A percentile compares a stretch with the other conserved stretches of the same genome.
Evolutionary conservation across 2,113 vertebrate species (phyloP).

Genomic region (Tychaedon coryphoeus): DNA sequence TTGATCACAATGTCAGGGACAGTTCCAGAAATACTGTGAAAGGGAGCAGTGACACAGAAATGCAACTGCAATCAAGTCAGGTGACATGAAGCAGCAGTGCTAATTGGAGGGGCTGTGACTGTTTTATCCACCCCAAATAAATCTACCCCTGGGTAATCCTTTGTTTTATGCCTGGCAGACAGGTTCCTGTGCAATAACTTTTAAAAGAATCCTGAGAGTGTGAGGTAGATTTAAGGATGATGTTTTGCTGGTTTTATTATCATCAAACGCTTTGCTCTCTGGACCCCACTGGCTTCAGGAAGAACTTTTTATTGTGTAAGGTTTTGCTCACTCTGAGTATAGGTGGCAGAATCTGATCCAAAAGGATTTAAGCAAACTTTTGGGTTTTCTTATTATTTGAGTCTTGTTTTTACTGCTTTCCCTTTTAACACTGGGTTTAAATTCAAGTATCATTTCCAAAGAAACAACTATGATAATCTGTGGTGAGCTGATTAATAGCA

Average conservation of each 20-base stretch:
- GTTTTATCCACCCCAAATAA: not conserved
- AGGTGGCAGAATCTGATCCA: not conserved
- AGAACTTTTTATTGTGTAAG: not conserved
- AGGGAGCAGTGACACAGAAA: not conserved
- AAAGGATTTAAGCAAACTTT: constrained; percentile 28
- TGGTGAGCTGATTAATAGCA: constrained; percentile 81
- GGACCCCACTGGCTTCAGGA: not conserved
- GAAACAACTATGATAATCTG: constrained; percentile 76
- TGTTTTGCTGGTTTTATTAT: not conserved
- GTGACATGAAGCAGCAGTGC: not conserved
- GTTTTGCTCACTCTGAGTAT: not conserved
- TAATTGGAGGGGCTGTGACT: not conserved
- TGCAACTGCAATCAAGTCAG: not conserved
- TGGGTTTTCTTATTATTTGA: constrained; percentile 36
- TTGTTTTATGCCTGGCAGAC: not conserved
- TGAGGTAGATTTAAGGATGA: not conserved
- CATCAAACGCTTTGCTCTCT: not conserved
- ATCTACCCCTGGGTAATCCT: not conserved
- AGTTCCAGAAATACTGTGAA: not conserved
- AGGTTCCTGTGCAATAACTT: not conserved
- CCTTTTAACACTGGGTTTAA: constrained; percentile 50
- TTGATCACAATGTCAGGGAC: not conserved
- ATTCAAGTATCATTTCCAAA: constrained; percentile 71
- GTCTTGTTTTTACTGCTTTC: constrained; percentile 54
- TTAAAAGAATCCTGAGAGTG: not conserved